These are phyloP conservation scores for Dendronephthya gigantea DNA, from an alignment of 64 coral and sea anemone species.

Conservation along the genomic window DNA sequence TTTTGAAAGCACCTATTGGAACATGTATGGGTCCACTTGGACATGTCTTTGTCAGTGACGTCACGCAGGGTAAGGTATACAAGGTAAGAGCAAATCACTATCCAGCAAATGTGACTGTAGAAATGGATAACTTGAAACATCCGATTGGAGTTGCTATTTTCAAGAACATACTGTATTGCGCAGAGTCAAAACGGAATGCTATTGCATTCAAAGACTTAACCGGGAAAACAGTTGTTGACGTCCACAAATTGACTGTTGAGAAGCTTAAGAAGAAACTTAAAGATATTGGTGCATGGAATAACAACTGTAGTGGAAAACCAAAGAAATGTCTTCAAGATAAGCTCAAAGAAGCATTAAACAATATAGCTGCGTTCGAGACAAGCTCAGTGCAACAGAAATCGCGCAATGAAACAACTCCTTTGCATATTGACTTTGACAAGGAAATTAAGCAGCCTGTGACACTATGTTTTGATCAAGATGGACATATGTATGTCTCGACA, in stretches of 20 bases:
- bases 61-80: constrained; percentile 19
- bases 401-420: not conserved
- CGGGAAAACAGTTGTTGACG: constrained; percentile 28
- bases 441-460: not conserved
- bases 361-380: not conserved
- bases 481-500: not conserved
- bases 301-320: not conserved
- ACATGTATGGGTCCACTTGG: constrained; percentile 31
- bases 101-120: constrained; percentile 34
- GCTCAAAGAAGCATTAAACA: not conserved
- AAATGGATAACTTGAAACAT: constrained; percentile 27
- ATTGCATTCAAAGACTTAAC: constrained; percentile 35
- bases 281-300: constrained; percentile 18
- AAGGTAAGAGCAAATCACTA: constrained; percentile 39
- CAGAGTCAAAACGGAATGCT: constrained; percentile 20
- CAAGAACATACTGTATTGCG: constrained; percentile 29
- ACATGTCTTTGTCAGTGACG: constrained; percentile 43
- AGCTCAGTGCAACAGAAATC: not conserved
- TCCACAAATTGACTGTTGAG: constrained; percentile 19
- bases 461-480: constrained; percentile 21
- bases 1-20: constrained; percentile 36
- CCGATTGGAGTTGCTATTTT: constrained; percentile 29
- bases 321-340: constrained; percentile 12
- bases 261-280: constrained; percentile 35
- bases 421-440: not conserved